Percentiles rank a stretch among this genome's conserved stretches.
Evolutionary conservation across 2,797 vertebrate species (phyloP).

Genomic region (Numenius phaeopus): DNA sequence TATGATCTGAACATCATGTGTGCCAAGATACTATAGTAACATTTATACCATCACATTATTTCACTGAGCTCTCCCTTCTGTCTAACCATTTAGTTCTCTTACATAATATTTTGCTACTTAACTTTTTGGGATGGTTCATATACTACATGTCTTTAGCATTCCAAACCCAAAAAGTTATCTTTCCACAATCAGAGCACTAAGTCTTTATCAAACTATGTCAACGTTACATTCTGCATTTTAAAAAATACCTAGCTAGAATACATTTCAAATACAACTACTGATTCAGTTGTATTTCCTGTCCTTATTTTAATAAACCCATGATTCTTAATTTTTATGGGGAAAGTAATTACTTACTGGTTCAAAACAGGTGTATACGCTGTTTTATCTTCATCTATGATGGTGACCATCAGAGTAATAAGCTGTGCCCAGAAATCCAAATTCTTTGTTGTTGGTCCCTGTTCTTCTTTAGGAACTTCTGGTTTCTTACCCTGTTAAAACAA

Average conservation of each 20-base stretch:
- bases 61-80: neutral
- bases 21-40: neutral
- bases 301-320: neutral
- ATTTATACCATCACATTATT: neutral
- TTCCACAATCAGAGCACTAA: neutral
- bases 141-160: neutral
- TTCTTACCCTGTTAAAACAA: constrained; percentile 87
- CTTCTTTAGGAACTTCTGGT: constrained; percentile 92
- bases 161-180: neutral
- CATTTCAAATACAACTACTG: neutral
- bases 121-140: neutral
- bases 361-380: constrained; percentile 93
- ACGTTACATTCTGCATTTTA: neutral
- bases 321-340: neutral
- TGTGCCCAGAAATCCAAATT: constrained; percentile 99
- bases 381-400: constrained; percentile 97
- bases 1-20: neutral
- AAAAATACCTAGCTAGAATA: neutral
- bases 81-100: neutral
- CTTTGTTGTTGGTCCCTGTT: constrained; percentile 95
- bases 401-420: constrained; percentile 97
- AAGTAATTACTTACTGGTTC: constrained; percentile 91
- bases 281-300: neutral
- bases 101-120: neutral
- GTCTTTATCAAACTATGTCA: neutral